Percentiles rank a stretch among this genome's conserved stretches.
Conservation (phyloP, 2,797 vertebrate genomes). For the Tokudaia muenninki region DNA sequence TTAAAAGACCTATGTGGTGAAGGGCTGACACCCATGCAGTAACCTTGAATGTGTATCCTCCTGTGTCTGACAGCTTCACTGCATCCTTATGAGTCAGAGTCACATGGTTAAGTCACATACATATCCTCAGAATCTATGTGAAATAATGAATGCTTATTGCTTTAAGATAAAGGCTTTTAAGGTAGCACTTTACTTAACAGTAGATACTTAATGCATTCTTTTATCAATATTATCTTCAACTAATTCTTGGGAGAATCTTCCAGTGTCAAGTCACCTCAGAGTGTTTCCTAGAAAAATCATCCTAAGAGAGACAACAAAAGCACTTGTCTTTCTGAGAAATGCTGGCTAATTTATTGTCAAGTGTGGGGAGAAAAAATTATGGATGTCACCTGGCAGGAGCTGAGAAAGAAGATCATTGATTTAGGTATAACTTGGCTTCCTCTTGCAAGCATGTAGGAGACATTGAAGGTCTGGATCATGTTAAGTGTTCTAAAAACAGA, state of each 20-base stretch:
- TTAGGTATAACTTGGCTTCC: constrained; percentile 6
- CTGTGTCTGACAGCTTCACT: neutral
- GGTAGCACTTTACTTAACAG: neutral
- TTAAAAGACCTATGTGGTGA: neutral
- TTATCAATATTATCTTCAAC: neutral
- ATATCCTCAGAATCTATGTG: neutral
- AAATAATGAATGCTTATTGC: neutral
- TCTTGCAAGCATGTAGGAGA: neutral
- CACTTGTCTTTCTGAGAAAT: neutral
- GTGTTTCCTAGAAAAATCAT: constrained; percentile 61
- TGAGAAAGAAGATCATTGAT: neutral
- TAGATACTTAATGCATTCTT: neutral
- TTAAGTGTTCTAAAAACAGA: constrained; percentile 30
- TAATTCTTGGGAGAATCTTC: constrained; percentile 10
- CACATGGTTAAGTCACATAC: neutral
- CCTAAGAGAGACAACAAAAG: neutral
- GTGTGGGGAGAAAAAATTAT: neutral
- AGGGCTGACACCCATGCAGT: neutral
- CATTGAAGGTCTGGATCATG: neutral
- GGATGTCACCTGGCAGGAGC: neutral
- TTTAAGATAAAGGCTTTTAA: neutral
- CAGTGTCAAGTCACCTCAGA: neutral
- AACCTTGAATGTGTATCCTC: neutral
- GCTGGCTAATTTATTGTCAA: constrained; percentile 2
- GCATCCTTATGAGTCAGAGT: neutral